These are phyloP conservation scores for Pelobates cultripes DNA, from an alignment of 2,797 vertebrate genomes.

Conservation along the genomic window DNA sequence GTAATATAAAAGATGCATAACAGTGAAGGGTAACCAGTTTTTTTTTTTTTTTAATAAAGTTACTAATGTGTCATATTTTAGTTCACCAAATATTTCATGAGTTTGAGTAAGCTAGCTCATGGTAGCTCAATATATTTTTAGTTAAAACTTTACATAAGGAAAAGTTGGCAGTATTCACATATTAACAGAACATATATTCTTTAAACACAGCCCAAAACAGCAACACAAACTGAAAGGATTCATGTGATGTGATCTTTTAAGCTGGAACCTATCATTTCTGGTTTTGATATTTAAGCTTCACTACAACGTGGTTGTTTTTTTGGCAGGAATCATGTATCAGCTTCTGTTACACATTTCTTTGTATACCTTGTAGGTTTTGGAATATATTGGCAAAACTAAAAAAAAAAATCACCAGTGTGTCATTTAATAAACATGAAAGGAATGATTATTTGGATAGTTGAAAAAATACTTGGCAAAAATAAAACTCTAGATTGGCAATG, in stretches of 20 bases:
- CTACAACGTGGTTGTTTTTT: slow-evolving; percentile 6
- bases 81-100: no score
- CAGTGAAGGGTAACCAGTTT: no score
- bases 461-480: slow-evolving; percentile 46
- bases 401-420: slow-evolving; percentile 26
- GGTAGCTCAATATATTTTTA: no score
- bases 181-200: background rate
- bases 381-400: slow-evolving; percentile 9
- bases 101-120: no score
- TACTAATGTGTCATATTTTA: no score
- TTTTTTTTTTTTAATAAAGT: no score
- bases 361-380: slow-evolving; percentile 2
- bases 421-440: slow-evolving; percentile 10
- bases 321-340: slow-evolving; percentile 14
- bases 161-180: slow-evolving; percentile 61
- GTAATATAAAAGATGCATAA: no score
- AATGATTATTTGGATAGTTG: slow-evolving; percentile 45
- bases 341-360: slow-evolving; percentile 22
- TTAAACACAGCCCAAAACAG: slow-evolving; percentile 1
- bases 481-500: slow-evolving; percentile 33
- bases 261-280: slow-evolving; percentile 10
- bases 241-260: slow-evolving; percentile 21
- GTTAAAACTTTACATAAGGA: slow-evolving; percentile 16
- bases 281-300: slow-evolving; percentile 22
- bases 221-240: background rate